Conservation (phyloP, 2,113 vertebrate genomes). For the Alces alces region DNA sequence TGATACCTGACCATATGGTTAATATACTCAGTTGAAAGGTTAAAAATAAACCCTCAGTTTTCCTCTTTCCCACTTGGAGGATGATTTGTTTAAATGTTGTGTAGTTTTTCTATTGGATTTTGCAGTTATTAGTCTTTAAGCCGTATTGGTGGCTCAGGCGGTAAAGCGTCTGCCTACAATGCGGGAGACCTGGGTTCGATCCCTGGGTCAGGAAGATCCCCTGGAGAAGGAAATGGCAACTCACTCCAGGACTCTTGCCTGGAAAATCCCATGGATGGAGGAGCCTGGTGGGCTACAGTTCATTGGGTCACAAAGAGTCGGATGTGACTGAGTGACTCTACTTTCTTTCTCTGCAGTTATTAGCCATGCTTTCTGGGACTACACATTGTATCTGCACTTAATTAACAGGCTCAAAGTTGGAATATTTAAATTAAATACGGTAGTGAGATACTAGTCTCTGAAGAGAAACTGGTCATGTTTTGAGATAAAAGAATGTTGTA, state of each 20-base stretch:
- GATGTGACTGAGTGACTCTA: not conserved
- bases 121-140: not conserved
- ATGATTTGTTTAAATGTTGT: slow-evolving; percentile 1
- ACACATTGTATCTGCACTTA: not conserved
- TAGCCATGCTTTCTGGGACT: not conserved
- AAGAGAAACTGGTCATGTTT: not conserved
- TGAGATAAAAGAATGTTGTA: not conserved
- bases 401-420: not conserved
- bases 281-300: not conserved
- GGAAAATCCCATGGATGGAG: not conserved
- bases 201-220: not conserved
- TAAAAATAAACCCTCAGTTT: not conserved
- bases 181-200: not conserved
- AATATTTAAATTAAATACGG: not conserved
- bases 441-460: not conserved
- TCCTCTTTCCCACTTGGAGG: not conserved
- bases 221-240: not conserved
- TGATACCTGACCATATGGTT: not conserved
- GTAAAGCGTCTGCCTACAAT: not conserved
- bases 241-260: not conserved
- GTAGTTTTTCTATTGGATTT: not conserved
- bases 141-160: not conserved
- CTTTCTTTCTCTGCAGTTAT: not conserved
- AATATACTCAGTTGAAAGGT: not conserved
- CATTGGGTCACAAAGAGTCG: not conserved